Conservation (phyloP, 2,888 invertebrate genomes). For the Ferdinandea cuprea region DNA sequence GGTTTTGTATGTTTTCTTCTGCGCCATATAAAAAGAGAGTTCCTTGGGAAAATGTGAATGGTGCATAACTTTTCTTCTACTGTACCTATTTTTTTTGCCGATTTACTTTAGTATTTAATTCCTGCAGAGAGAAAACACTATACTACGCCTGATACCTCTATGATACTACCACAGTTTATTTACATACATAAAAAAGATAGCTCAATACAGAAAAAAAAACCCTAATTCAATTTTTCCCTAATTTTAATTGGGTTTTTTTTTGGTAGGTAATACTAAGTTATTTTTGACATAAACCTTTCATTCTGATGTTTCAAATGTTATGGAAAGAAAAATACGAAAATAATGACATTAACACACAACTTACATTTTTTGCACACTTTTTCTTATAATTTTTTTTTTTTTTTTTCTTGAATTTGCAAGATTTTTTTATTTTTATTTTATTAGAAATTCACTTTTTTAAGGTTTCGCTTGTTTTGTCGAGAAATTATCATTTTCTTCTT, state of each 20-base stretch:
- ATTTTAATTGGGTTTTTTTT: slow-evolving; percentile 50
- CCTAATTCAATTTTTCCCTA: slow-evolving; percentile 71
- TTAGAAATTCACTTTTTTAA: slow-evolving; percentile 40
- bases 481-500: slow-evolving; percentile 39
- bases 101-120: slow-evolving; percentile 55
- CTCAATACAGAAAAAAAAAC: slow-evolving; percentile 25
- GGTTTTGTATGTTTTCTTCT: slow-evolving; percentile 72
- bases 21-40: slow-evolving; percentile 64
- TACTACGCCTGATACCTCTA: slow-evolving; percentile 38
- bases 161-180: neutral
- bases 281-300: slow-evolving; percentile 47
- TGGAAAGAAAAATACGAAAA: slow-evolving; percentile 60
- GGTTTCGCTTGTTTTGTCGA: slow-evolving; percentile 42
- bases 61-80: slow-evolving; percentile 69
- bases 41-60: slow-evolving; percentile 74
- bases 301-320: slow-evolving; percentile 46
- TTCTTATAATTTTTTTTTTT: slow-evolving; percentile 27
- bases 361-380: slow-evolving; percentile 45
- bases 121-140: slow-evolving; percentile 46
- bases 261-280: neutral
- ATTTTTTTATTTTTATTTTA: slow-evolving; percentile 51
- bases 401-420: slow-evolving; percentile 40
- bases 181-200: slow-evolving; percentile 20
- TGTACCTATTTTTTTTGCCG: slow-evolving; percentile 39
- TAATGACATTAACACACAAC: slow-evolving; percentile 39